Evolutionary conservation across 1,140 invertebrate species (phyloP).

Genomic region (Paraescarpia echinospica): DNA sequence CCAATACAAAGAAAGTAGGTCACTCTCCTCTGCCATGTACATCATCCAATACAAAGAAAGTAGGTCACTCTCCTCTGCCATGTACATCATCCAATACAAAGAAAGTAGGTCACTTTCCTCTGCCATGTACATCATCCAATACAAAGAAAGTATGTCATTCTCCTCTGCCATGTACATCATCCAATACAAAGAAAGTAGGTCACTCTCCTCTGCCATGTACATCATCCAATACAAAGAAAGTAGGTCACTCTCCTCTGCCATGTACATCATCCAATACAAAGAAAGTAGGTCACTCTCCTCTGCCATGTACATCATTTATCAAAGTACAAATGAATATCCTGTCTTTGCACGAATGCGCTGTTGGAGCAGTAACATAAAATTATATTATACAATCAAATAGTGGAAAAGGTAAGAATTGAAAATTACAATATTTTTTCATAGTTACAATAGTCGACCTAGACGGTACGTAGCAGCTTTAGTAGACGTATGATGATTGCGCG

Average conservation of each 20-base stretch:
- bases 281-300: slow-evolving; percentile 14
- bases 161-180: slow-evolving; percentile 15
- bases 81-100: slow-evolving; percentile 25
- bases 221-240: slow-evolving; percentile 26
- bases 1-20: slow-evolving; percentile 25
- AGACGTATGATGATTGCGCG: too few relatives aligned
- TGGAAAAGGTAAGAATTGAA: background rate
- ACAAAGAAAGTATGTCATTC: slow-evolving; percentile 20
- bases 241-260: background rate
- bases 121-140: slow-evolving; percentile 20
- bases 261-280: slow-evolving; percentile 25
- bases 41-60: slow-evolving; percentile 26
- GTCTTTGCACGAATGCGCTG: too few relatives aligned
- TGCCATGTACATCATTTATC: background rate
- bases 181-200: slow-evolving; percentile 25
- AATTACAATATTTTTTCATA: too few relatives aligned
- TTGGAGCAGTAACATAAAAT: background rate
- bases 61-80: background rate
- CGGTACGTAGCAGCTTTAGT: too few relatives aligned
- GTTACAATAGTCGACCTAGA: too few relatives aligned
- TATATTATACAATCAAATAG: background rate
- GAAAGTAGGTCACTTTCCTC: slow-evolving; percentile 15
- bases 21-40: background rate
- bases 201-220: background rate
- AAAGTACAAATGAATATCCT: background rate